Evolutionary conservation across 2,113 vertebrate species (phyloP), one percentile per base, ranked within the genome.

Genomic region (Varanus salvator): DNA sequence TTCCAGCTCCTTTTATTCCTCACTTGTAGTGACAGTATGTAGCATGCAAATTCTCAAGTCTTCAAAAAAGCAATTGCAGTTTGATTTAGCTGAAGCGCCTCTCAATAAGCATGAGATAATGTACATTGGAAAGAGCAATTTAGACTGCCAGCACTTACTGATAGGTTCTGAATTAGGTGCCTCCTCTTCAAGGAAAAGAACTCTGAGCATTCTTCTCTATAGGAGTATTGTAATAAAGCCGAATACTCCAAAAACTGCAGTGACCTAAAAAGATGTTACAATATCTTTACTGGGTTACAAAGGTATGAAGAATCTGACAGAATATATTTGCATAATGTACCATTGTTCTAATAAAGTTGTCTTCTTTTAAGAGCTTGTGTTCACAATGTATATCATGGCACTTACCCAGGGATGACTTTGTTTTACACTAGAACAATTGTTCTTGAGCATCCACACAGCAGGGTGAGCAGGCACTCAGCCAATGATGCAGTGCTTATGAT

Each of bases 1-100:
- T 94, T 89, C 87, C 8, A 89, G 3, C 27, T 86, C 3, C 17
- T 90, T 90, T 91, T 77, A 11, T 91, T 94, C 87, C 75, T 86
- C 2, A 84, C 82, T 89, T 85, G 82, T 76, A 54, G 34, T 81
- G 84, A 75, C 89, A 86, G 77, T 64, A 50, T 74, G 68, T 50
- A 81, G 89, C 71, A 86, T 86, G 76, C 76, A 86, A 86, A 90
- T 86, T 72, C 23, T 72, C 14, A 29, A 64, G 34, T 80, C 66
- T 86, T 64, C 81, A 86, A 60, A 91, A 88, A 89, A 95, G 29
- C 27, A 83, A 29, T 50, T 92, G 64, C 77, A 71, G 1, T 17
- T 90, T 89, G 72, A 85, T 77, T 91, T 87, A 74, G 66, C n/a
- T 91, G 76, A 87, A 76, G 31, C 90, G 17, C 44, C 0, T 85